Evolutionary conservation across 2,888 invertebrate genomes (phyloP), one percentile per base, ranked within the genome.

Genomic region (Mesochorus sp.): DNA sequence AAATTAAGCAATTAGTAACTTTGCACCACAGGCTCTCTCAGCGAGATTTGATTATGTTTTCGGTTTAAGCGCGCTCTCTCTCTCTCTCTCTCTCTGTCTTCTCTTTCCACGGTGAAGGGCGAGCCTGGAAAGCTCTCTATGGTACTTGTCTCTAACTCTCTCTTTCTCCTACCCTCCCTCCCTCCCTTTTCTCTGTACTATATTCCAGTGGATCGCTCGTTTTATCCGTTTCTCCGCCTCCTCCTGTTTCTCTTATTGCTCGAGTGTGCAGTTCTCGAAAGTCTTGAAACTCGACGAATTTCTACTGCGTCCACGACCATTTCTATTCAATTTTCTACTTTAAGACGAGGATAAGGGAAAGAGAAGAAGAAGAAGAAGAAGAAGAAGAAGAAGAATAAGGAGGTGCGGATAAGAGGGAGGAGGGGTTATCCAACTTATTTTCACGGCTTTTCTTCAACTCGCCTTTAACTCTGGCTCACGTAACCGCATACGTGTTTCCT

Each of bases 1-100:
- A 90, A 90, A 90, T 90, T 89, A 89, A 90, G 89, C 89, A 90
- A 90, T 90, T 89, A 90, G 90, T 89, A 90, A 90, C 88, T 90
- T 89, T 88, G 89, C 88, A 87, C 89, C 88, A 84, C 88, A 86
- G 86, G 84, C 88, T 87, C 88, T 87, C 86, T 87, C 87, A 87
- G 86, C 86, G 86, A 88, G 88, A 90, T 90, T 90, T 90, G 90
- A 90, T 90, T 90, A 90, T 90, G 90, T 89, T 90, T 89, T 90
- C 87, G 89, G 88, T 87, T 87, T 88, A 88, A 88, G 85, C 88
- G 85, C 85, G 85, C 84, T 66, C 19, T 8, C 53, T 26, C 51
- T 39, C 51, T 26, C 14, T 28, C 37, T n/a, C 31, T 34, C 61
- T 17, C 47, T 19, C 24, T 34, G 34, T 31, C 66, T 47, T 51